phyloP scores from a whole-genome alignment of 2,113 vertebrate genomes.

The Meleagris gallopavo region DNA sequence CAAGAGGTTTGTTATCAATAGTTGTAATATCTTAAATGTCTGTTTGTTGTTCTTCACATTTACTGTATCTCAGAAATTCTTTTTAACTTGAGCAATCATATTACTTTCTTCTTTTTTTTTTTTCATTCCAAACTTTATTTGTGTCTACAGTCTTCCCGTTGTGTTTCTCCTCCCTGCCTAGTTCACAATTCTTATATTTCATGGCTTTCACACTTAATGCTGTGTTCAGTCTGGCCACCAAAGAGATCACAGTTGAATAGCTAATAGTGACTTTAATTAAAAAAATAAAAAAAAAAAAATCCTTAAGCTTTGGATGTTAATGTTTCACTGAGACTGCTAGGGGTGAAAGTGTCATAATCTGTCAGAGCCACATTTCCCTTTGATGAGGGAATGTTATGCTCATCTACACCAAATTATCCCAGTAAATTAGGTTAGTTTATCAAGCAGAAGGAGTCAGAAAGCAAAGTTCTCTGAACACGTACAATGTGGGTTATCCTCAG shows the following conservation, averaged over 20 bases:
- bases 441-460: background rate
- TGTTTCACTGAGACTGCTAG: background rate
- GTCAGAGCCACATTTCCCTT: background rate
- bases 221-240: background rate
- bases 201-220: background rate
- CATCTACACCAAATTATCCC: background rate
- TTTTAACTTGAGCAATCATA: background rate
- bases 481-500: background rate
- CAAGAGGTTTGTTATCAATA: background rate
- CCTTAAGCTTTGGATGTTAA: background rate
- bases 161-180: background rate
- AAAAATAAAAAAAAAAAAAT: background rate
- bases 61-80: background rate
- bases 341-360: background rate
- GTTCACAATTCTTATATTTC: background rate
- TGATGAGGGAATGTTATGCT: background rate
- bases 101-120: background rate
- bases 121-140: background rate
- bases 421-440: background rate
- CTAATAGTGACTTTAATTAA: background rate
- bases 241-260: background rate
- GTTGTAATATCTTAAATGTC: background rate
- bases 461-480: background rate
- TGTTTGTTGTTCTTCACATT: background rate
- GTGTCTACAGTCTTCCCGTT: background rate